These are phyloP conservation scores for Eupithecia abbreviata DNA, from an alignment of 2,888 invertebrate genomes.

Conservation along the genomic window DNA sequence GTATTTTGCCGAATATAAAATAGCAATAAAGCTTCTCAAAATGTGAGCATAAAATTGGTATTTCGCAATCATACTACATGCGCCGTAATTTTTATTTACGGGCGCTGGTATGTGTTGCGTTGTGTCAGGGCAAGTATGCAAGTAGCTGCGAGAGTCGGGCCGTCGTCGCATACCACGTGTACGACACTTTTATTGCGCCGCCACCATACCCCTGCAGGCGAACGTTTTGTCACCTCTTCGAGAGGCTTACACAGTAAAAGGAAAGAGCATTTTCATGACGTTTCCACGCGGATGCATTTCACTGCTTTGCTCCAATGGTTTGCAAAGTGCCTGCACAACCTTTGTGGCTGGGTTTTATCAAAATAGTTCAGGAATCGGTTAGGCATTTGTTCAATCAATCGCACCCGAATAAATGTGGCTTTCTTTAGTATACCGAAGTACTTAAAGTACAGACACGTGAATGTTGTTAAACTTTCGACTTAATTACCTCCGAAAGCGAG, in stretches of 20 bases:
- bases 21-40: slow-evolving; percentile 34
- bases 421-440: not conserved
- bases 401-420: not conserved
- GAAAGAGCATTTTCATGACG: slow-evolving; percentile 69
- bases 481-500: slow-evolving; percentile 81
- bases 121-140: slow-evolving; percentile 37
- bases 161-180: slow-evolving; percentile 49
- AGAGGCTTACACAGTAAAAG: slow-evolving; percentile 66
- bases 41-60: slow-evolving; percentile 34
- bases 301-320: slow-evolving; percentile 67
- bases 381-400: not conserved
- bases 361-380: slow-evolving; percentile 50
- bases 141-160: slow-evolving; percentile 42
- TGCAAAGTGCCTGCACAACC: slow-evolving; percentile 58
- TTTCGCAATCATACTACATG: slow-evolving; percentile 35
- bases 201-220: slow-evolving; percentile 54
- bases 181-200: slow-evolving; percentile 63
- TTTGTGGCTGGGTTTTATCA: slow-evolving; percentile 63
- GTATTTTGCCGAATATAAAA: slow-evolving; percentile 34
- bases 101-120: slow-evolving; percentile 22
- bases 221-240: slow-evolving; percentile 71
- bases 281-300: slow-evolving; percentile 71
- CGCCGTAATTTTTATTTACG: slow-evolving; percentile 35
- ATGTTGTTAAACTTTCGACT: slow-evolving; percentile 77
- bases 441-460: slow-evolving; percentile 61